These are phyloP conservation scores for Dermolepida albohirtum DNA, from an alignment of 2,888 invertebrate genomes.

Conservation along the genomic window DNA sequence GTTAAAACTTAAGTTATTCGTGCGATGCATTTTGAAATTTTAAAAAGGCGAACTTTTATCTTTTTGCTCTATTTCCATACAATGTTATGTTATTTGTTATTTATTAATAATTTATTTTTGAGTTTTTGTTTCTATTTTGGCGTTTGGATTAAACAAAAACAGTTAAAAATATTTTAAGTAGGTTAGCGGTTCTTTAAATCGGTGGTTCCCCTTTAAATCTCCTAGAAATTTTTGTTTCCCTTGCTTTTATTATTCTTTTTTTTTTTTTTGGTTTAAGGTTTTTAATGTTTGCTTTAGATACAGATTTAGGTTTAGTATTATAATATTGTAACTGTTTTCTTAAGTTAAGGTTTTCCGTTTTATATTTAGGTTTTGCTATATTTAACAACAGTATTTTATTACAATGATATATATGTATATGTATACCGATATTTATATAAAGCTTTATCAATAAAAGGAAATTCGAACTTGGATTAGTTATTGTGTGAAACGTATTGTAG, in stretches of 20 bases:
- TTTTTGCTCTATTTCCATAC: neutral
- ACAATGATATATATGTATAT: constrained; percentile 33
- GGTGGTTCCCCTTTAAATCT: constrained; percentile 18
- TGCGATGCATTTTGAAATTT: no score
- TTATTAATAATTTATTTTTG: constrained; percentile 7
- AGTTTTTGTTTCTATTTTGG: neutral
- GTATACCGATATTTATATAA: constrained; percentile 44
- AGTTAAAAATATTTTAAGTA: neutral
- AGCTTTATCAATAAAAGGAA: constrained; percentile 45
- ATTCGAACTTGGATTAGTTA: neutral
- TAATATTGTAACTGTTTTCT: constrained; percentile 3
- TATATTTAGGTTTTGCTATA: constrained; percentile 22
- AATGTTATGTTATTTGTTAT: neutral
- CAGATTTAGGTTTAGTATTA: constrained; percentile 13
- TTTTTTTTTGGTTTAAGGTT: constrained; percentile 17
- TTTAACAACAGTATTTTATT: constrained; percentile 44
- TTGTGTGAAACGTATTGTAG: neutral
- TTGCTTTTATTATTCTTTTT: constrained; percentile 1
- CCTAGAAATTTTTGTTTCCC: no score
- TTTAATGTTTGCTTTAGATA: constrained; percentile 12
- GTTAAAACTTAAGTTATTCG: no score
- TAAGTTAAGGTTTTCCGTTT: constrained; percentile 12
- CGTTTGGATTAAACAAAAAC: neutral
- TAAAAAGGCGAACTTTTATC: constrained; percentile 17
- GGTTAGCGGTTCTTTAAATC: constrained; percentile 10